phyloP scores from a whole-genome alignment of 2,797 vertebrate genomes.

The Phrynocephalus forsythii region DNA sequence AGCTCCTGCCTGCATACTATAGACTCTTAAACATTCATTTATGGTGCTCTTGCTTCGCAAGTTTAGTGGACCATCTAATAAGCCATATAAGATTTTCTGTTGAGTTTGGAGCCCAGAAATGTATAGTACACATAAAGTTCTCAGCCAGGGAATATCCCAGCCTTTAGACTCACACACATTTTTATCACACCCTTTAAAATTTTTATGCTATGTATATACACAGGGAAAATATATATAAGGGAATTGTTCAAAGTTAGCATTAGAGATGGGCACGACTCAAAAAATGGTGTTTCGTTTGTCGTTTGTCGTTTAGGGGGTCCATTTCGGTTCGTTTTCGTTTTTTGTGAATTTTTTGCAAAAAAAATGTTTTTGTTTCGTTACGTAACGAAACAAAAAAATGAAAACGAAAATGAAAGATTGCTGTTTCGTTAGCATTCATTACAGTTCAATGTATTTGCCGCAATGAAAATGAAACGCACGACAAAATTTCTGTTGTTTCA shows the following conservation, averaged over 20 bases:
- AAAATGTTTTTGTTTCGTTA: too few species aligned
- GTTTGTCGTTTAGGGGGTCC: too few species aligned
- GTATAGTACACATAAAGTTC: slow-evolving; percentile 29
- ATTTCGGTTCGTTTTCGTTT: too few species aligned
- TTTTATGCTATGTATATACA: slow-evolving; percentile 15
- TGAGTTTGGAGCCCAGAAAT: not conserved
- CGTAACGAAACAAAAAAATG: too few species aligned
- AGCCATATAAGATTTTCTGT: slow-evolving; percentile 10
- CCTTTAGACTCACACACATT: slow-evolving; percentile 12
- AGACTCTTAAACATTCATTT: slow-evolving; percentile 17
- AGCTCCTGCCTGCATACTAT: not conserved
- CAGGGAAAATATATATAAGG: not conserved
- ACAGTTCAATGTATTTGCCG: too few species aligned
- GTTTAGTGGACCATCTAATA: slow-evolving; percentile 35
- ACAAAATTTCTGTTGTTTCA: too few species aligned
- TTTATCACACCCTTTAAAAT: slow-evolving; percentile 10
- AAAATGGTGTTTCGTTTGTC: too few species aligned
- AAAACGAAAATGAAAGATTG: too few species aligned
- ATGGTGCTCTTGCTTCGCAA: not conserved
- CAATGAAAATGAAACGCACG: too few species aligned
- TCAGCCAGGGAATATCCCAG: slow-evolving; percentile 17
- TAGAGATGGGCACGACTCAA: too few species aligned
- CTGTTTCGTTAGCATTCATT: too few species aligned
- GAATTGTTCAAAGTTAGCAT: not conserved
- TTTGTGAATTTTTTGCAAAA: too few species aligned